Evolutionary conservation across 2,797 vertebrate genomes (phyloP), one percentile per base, ranked within the genome.

Genomic region (Iguana delicatissima): DNA sequence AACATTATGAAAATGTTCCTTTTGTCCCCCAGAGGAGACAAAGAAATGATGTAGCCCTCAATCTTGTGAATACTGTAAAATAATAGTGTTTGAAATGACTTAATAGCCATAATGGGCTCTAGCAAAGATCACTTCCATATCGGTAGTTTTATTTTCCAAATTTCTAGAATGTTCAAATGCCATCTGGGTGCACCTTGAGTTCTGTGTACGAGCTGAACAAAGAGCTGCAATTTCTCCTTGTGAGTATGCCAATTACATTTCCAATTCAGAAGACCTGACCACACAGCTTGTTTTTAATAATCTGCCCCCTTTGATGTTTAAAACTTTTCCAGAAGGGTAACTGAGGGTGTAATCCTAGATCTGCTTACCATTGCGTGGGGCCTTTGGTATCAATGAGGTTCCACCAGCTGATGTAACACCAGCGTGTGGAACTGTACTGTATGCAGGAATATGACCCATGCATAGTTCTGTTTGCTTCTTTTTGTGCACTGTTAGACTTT

Each of bases 151-250:
- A 26, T 9, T 88, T 90, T 77, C 89, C 64, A 89, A 86, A 83
- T 90, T 97, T 97, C 84, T 95, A 99, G 99, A 99, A 99, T 93
- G 98, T 99, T 93, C 97, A 95, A 92, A 96, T 99, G 94, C 94
- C 98, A 85, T 96, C 96, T 0, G 99, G 99, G 89, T 98, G 99
- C 89, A 97, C 97, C 92, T 97, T 98, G 90, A 99, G 98, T 93
- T 98, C 98, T 26, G 97, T 99, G 90, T 98, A 97, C 94, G 97
- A 98, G 86, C 97, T 98, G n/a, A 97, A 98, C 94, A 98, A 94
- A 95, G 98, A 99, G 86, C 96, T 99, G 86, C 98, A 98, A 95
- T 98, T 99, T 96, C 97, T 99, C 69, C 96, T 98, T 95, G 99
- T 99, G 94, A 97, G 98, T 97, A 94, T 80, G 52, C 38, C 22